These are phyloP conservation scores for Burhinus bistriatus DNA, from an alignment of 2,113 vertebrate genomes.

Conservation along the genomic window DNA sequence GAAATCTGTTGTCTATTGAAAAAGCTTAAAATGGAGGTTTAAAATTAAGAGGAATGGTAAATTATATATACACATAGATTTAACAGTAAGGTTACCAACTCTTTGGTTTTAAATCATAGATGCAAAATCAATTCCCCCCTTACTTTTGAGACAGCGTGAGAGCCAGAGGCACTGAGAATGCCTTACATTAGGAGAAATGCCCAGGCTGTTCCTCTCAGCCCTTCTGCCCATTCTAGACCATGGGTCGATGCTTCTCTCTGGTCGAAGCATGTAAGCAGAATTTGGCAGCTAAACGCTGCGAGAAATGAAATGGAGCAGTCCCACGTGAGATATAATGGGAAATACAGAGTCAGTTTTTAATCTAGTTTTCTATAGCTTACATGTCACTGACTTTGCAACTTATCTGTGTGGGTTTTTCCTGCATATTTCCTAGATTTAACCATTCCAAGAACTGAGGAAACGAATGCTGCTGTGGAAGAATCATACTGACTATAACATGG, in stretches of 20 bases:
- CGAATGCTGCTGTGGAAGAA: background rate
- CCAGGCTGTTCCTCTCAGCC: background rate
- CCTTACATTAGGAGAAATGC: background rate
- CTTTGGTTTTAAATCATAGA: background rate
- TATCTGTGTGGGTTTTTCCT: background rate
- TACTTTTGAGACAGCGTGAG: background rate
- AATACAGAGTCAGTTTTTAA: background rate
- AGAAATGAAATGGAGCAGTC: background rate
- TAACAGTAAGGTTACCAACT: background rate
- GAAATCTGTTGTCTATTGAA: background rate
- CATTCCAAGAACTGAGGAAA: background rate
- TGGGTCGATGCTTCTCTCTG: background rate
- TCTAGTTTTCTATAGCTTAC: background rate
- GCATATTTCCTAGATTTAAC: background rate
- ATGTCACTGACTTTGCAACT: background rate
- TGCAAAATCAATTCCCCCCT: background rate
- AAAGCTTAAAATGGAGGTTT: background rate
- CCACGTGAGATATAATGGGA: background rate
- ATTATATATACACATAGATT: background rate
- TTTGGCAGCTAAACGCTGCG: background rate
- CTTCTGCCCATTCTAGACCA: background rate
- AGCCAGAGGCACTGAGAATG: background rate
- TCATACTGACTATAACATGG: background rate
- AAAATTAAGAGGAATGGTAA: background rate
- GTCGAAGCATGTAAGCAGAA: background rate